Percentiles rank a stretch among this genome's conserved stretches.
These are phyloP conservation scores for Plebejus melissa DNA, from an alignment of 2,888 invertebrate genomes.

Conservation along the genomic window DNA sequence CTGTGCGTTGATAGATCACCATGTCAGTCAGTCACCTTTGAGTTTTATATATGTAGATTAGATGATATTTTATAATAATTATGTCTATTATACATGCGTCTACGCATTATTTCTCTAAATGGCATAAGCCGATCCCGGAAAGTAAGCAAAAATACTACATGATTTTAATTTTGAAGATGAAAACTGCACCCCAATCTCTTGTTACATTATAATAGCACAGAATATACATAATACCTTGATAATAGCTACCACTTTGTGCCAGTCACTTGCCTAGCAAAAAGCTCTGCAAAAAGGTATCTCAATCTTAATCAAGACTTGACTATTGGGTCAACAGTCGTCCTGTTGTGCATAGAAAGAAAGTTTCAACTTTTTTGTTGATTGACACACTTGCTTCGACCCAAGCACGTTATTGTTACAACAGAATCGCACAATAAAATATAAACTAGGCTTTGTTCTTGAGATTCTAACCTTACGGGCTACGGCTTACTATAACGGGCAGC, in stretches of 20 bases:
- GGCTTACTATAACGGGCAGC: background rate
- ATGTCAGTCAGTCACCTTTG: too few relatives aligned
- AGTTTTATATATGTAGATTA: too few relatives aligned
- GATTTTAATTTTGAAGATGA: too few relatives aligned
- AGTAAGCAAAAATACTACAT: too few relatives aligned
- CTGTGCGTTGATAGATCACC: too few relatives aligned
- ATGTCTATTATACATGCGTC: too few relatives aligned
- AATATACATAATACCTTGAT: too few relatives aligned
- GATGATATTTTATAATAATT: too few relatives aligned
- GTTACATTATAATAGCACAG: background rate
- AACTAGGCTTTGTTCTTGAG: background rate
- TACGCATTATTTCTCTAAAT: too few relatives aligned
- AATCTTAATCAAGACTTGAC: background rate
- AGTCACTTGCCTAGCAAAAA: background rate
- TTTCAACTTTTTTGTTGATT: conserved; percentile 8
- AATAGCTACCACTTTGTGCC: background rate
- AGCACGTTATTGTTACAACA: background rate
- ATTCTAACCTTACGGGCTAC: background rate
- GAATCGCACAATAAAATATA: background rate
- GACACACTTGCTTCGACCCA: background rate
- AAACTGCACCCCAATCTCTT: too few relatives aligned
- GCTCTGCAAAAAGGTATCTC: background rate
- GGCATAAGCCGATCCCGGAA: too few relatives aligned
- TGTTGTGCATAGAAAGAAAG: conserved; percentile 13
- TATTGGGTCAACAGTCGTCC: background rate